A percentile compares a stretch with the other conserved stretches of the same genome.
These are phyloP conservation scores for Babyrousa celebensis DNA, from an alignment of 2,797 vertebrate genomes.

Conservation along the genomic window DNA sequence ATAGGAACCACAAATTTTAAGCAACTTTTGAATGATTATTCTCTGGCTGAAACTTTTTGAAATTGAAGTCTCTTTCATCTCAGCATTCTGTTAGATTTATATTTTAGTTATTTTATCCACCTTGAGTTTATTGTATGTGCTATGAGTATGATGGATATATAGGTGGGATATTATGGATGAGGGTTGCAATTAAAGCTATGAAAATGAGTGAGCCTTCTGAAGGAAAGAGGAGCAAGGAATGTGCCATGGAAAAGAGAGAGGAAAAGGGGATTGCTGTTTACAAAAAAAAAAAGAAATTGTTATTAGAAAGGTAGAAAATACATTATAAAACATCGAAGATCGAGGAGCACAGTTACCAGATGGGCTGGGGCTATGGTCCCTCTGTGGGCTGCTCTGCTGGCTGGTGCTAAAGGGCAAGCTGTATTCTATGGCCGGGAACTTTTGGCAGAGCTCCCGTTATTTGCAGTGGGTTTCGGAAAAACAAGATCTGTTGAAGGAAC, in stretches of 20 bases:
- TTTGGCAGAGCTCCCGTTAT: too few relatives aligned
- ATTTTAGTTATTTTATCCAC: constrained; percentile 9
- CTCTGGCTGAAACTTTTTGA: neutral
- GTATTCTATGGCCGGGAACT: too few relatives aligned
- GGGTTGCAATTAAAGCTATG: neutral
- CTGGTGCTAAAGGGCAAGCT: too few relatives aligned
- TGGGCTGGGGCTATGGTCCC: too few relatives aligned
- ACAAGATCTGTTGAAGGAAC: too few relatives aligned
- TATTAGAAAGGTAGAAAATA: neutral
- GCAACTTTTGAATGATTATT: constrained; percentile 19
- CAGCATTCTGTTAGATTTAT: neutral
- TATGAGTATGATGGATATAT: neutral
- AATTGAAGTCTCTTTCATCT: neutral
- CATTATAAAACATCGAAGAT: neutral
- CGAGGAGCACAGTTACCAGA: too few relatives aligned
- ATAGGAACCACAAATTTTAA: neutral
- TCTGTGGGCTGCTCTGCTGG: too few relatives aligned
- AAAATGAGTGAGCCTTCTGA: neutral
- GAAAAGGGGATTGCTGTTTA: neutral
- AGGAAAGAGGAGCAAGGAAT: neutral
- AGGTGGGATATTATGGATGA: neutral
- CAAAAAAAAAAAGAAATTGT: neutral
- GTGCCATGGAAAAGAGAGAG: neutral
- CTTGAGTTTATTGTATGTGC: neutral
- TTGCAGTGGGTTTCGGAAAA: too few relatives aligned